These are phyloP conservation scores for Aquatica leii DNA, from an alignment of 2,888 invertebrate genomes.

Conservation along the genomic window DNA sequence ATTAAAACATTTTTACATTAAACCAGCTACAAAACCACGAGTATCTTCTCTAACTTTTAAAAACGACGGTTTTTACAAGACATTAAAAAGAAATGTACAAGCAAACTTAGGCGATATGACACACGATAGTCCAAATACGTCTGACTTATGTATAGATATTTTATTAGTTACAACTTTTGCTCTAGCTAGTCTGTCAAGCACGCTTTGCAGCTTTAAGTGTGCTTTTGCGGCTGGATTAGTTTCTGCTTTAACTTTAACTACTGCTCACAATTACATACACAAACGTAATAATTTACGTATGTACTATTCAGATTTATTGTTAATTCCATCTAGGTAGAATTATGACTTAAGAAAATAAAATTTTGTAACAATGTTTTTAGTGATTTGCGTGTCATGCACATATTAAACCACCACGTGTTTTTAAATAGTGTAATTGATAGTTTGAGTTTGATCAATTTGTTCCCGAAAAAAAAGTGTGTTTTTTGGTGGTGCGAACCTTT, in stretches of 20 bases:
- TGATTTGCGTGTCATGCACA: too few species aligned
- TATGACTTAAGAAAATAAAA: too few species aligned
- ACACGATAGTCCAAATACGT: constrained; percentile 51
- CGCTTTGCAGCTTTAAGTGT: constrained; percentile 49
- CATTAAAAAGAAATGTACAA: constrained; percentile 69
- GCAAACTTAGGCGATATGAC: constrained; percentile 65
- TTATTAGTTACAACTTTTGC: constrained; percentile 54
- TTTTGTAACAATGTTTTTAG: too few species aligned
- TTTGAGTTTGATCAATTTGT: too few species aligned
- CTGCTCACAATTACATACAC: constrained; percentile 82
- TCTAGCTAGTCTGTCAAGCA: constrained; percentile 51
- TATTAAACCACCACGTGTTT: too few species aligned
- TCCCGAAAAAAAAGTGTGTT: too few species aligned
- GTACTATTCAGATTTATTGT: constrained; percentile 76
- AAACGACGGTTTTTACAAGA: constrained; percentile 77
- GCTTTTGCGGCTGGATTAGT: constrained; percentile 59
- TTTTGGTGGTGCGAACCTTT: too few species aligned
- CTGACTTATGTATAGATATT: constrained; percentile 59
- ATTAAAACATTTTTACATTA: constrained; percentile 71
- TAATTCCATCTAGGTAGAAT: constrained; percentile 45
- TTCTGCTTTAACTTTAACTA: constrained; percentile 69
- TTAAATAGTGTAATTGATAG: too few species aligned
- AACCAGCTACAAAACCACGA: constrained; percentile 69
- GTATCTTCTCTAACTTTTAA: constrained; percentile 78
- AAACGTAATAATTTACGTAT: constrained; percentile 79